Base-by-base conservation (phyloP, 2,113 vertebrate species). In the Crotalus viridis region DNA sequence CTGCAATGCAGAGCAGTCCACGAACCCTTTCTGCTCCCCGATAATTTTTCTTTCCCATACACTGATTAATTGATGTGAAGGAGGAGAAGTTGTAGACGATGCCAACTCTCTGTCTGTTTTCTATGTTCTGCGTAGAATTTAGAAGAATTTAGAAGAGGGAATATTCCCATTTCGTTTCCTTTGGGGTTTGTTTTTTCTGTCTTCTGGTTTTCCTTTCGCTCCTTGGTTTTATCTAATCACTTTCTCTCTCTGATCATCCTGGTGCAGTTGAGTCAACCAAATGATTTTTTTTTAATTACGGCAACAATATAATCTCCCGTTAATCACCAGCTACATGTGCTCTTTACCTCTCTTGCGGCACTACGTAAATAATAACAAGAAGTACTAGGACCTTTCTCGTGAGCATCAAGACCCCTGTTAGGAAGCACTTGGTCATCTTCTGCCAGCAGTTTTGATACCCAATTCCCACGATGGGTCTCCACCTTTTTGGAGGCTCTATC, bases 221-320 rank as follows among this genome's bases (percentile, higher is more conserved):
- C 96, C 95, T 95, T 97, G 97, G 97, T 97, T 97, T 97, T 97
- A 97, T 98, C 97, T 98, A 97, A 97, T 97, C 96, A 97, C 92
- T 95, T 96, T 97, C 97, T 39, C 3, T 81, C 24, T 13, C 85
- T 97, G 97, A 97, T 98, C 97, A 97, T 97, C 95, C 96, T 96
- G 95, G 93, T 97, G 95, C 97, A 97, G 96, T 95, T 97, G 98
- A 98, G 97, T 96, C 97, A 97, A 97, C 97, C 97, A 97, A 98
- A 97, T 98, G 97, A 97, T 97, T 98, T 98, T 98, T 26, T 61
- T 98, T 15, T 26, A 85, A 98, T 98, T 98, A 97, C 97, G 98
- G 98, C 98, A 97, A 98, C 97, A 98, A 97, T 98, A 98, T 97
- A 97, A 97, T 97, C 97, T 97, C 96, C 95, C 97, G 97, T 96